Conservation (phyloP, 1,140 invertebrate genomes). For the Formica selysi region DNA sequence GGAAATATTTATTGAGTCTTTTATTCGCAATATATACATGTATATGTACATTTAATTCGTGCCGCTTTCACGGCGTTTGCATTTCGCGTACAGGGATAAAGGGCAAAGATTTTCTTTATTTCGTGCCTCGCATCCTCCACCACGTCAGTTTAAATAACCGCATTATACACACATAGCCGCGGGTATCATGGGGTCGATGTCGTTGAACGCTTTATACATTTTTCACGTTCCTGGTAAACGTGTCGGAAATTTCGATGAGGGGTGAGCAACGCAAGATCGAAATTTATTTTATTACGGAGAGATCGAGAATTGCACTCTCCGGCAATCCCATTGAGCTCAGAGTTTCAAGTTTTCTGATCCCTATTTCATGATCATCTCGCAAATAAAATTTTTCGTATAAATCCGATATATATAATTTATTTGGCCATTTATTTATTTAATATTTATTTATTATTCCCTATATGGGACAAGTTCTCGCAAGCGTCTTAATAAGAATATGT, state of each 20-base stretch:
- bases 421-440: slow-evolving; percentile 1
- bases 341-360: neutral
- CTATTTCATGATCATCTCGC: neutral
- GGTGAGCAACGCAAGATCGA: neutral
- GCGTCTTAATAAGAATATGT: neutral
- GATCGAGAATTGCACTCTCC: slow-evolving; percentile 40
- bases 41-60: neutral
- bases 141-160: slow-evolving; percentile 12
- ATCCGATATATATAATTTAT: neutral
- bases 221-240: slow-evolving; percentile 41
- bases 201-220: slow-evolving; percentile 30
- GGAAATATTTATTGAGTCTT: neutral
- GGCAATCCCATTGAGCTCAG: neutral
- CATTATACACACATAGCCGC: slow-evolving; percentile 6
- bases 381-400: slow-evolving; percentile 21
- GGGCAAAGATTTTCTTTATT: neutral
- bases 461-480: neutral
- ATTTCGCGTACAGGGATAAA: neutral
- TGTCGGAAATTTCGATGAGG: slow-evolving; percentile 49
- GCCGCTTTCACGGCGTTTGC: neutral
- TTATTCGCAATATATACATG: neutral
- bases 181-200: slow-evolving; percentile 1
- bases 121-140: neutral
- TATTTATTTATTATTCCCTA: slow-evolving; percentile 27
- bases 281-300: slow-evolving; percentile 46